Evolutionary conservation across 2,797 vertebrate species (phyloP).

Genomic region (Streptopelia turtur): DNA sequence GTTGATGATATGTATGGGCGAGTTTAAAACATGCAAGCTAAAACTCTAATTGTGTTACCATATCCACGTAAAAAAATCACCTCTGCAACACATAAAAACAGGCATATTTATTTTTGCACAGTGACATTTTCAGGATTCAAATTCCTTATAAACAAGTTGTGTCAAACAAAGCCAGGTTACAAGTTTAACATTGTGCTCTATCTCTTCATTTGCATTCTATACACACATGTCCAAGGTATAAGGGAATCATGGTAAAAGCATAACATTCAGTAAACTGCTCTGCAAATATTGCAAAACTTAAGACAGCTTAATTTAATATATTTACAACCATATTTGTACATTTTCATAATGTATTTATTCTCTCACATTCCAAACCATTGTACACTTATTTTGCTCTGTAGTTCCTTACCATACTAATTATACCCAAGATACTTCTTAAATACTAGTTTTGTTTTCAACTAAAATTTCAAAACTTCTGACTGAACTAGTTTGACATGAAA

Average conservation of each 20-base stretch:
- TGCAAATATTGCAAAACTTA: conserved; percentile 68
- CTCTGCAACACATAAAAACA: conserved; percentile 35
- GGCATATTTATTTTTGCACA: conserved; percentile 62
- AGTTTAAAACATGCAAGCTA: background rate
- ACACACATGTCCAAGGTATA: background rate
- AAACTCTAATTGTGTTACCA: background rate
- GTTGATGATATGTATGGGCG: background rate
- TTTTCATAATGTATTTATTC: background rate
- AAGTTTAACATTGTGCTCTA: conserved; percentile 60
- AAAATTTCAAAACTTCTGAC: background rate
- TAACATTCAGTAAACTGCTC: conserved; percentile 46
- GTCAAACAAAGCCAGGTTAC: conserved; percentile 13
- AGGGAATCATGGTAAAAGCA: background rate
- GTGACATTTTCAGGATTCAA: conserved; percentile 46
- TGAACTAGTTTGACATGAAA: background rate
- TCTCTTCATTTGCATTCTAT: conserved; percentile 43
- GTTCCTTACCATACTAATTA: background rate
- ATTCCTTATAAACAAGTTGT: conserved; percentile 43
- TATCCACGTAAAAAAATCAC: conserved; percentile 6
- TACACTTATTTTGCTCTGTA: background rate
- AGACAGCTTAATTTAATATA: conserved; percentile 44
- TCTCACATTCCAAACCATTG: conserved; percentile 3
- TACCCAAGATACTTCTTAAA: background rate
- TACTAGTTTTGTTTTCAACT: background rate
- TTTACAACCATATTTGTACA: conserved; percentile 32